Percentiles rank a stretch among this genome's conserved stretches.
These are phyloP conservation scores for Genyomyrus donnyi DNA, from an alignment of 2,113 vertebrate genomes.

Conservation along the genomic window DNA sequence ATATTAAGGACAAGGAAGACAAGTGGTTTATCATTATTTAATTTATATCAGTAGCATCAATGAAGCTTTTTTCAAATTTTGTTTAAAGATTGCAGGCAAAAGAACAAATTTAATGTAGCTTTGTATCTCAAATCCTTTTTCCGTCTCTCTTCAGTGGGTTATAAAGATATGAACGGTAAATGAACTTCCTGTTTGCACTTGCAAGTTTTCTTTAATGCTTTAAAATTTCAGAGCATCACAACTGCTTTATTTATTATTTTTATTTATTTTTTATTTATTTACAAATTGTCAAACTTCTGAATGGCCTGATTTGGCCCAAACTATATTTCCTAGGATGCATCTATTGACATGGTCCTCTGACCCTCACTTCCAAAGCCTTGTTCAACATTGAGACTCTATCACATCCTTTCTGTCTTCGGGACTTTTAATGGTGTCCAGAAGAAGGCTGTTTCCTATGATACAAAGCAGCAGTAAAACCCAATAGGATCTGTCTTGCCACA, in stretches of 20 bases:
- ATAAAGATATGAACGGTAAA: background rate
- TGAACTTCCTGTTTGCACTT: background rate
- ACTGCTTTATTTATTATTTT: background rate
- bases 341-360: background rate
- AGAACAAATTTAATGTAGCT: background rate
- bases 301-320: background rate
- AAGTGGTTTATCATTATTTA: background rate
- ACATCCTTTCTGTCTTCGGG: background rate
- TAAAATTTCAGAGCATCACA: background rate
- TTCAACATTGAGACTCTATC: background rate
- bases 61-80: background rate
- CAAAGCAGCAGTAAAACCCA: slow-evolving; percentile 34
- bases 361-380: background rate
- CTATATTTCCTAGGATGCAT: background rate
- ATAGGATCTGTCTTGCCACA: slow-evolving; percentile 35
- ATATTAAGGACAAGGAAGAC: background rate
- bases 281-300: background rate
- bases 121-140: background rate
- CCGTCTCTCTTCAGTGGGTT: background rate
- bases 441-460: slow-evolving; percentile 23
- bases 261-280: background rate
- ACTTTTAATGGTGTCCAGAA: slow-evolving; percentile 25
- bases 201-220: background rate
- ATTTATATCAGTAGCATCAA: background rate
- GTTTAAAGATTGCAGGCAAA: background rate